A percentile compares a stretch with the other conserved stretches of the same genome.
Conservation (phyloP, 2,797 vertebrate species). For the Chloroceryle amazona region DNA sequence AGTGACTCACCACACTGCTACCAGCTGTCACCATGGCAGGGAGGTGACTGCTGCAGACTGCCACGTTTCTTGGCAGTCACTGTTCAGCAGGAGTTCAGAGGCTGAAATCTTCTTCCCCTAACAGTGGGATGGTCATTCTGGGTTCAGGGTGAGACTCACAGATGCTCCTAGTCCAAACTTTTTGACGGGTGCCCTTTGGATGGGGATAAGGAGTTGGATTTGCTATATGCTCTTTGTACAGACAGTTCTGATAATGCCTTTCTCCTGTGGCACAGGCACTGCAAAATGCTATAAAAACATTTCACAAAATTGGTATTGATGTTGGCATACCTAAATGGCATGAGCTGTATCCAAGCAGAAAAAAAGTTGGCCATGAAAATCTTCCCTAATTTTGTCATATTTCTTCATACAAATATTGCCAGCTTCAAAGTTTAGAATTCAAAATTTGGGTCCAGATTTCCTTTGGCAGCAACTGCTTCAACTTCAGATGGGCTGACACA, state of each 20-base stretch:
- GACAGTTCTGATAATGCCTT: background rate
- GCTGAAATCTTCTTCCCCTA: background rate
- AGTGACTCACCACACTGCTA: background rate
- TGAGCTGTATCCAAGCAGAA: background rate
- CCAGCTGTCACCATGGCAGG: background rate
- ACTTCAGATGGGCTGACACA: slow-evolving; percentile 7
- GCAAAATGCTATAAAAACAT: background rate
- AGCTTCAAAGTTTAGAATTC: background rate
- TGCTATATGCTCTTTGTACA: background rate
- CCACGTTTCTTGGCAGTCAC: slow-evolving; percentile 39
- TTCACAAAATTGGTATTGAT: background rate
- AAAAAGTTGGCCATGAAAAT: background rate
- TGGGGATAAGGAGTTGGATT: background rate
- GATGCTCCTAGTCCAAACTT: background rate
- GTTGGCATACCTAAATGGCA: background rate
- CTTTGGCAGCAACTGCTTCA: background rate
- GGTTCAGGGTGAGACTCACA: background rate
- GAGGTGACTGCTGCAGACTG: background rate
- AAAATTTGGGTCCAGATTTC: slow-evolving; percentile 26
- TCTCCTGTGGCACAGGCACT: rapidly evolving
- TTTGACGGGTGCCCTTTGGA: background rate
- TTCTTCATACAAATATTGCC: background rate
- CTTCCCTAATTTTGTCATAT: background rate
- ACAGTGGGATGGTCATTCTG: background rate
- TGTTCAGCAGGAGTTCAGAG: background rate